Evolutionary conservation across 2,888 invertebrate species (phyloP).

Genomic region (Liopterus haemorrhoidalis): DNA sequence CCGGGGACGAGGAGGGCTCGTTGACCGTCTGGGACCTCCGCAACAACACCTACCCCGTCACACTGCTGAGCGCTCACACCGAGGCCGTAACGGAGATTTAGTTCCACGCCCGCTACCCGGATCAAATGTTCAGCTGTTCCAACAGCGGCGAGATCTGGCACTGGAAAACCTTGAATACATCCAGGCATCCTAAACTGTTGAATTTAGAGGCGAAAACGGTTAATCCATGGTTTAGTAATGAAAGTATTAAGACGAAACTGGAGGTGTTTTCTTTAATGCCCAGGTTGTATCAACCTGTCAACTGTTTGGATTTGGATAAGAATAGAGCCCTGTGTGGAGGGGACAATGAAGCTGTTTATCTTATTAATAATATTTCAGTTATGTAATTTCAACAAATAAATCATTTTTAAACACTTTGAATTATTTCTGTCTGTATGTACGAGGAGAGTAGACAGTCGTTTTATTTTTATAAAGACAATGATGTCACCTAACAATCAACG

Average conservation of each 20-base stretch:
- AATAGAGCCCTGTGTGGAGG: constrained; percentile 74
- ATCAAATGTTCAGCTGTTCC: constrained; percentile 77
- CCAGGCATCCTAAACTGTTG: constrained; percentile 22
- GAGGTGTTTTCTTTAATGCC: constrained; percentile 70
- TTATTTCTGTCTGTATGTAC: too few relatives aligned
- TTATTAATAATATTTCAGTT: constrained; percentile 59
- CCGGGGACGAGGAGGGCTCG: constrained; percentile 82
- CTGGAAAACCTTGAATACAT: constrained; percentile 64
- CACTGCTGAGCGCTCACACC: constrained; percentile 71
- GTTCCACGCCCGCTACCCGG: constrained; percentile 80
- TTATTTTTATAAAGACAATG: too few relatives aligned
- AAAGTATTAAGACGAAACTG: constrained; percentile 62
- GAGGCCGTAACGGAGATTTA: constrained; percentile 76
- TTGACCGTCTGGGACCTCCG: constrained; percentile 87
- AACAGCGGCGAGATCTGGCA: constrained; percentile 82
- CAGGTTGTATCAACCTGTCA: constrained; percentile 70
- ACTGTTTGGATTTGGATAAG: constrained; percentile 71
- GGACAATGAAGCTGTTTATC: constrained; percentile 83
- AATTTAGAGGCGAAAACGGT: constrained; percentile 33
- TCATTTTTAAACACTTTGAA: too few relatives aligned
- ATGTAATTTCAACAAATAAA: too few relatives aligned
- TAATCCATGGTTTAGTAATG: constrained; percentile 62
- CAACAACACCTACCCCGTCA: constrained; percentile 75
- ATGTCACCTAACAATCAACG: too few relatives aligned
- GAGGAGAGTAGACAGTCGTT: too few relatives aligned